These are phyloP conservation scores for Montipora cactus DNA, from an alignment of 64 coral and sea anemone species.

Conservation along the genomic window DNA sequence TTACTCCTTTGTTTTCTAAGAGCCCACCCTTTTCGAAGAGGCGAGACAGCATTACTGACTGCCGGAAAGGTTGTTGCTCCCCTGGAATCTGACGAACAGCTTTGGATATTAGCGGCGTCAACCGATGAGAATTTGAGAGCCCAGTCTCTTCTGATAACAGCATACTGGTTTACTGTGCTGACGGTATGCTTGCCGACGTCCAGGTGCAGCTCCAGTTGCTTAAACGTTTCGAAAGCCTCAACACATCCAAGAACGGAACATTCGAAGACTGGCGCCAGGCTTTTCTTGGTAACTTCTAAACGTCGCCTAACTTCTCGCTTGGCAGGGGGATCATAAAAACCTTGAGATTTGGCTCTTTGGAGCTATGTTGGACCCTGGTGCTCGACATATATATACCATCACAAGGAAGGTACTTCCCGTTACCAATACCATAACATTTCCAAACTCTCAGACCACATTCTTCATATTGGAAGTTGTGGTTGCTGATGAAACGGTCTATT, in stretches of 20 bases:
- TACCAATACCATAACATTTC: constrained; percentile 69
- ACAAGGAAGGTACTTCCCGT: constrained; percentile 43
- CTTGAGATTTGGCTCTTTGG: constrained; percentile 19
- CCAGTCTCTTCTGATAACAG: constrained; percentile 75
- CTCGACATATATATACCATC: not conserved
- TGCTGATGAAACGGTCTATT: constrained; percentile 48
- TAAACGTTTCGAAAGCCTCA: constrained; percentile 65
- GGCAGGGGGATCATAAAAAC: constrained; percentile 43
- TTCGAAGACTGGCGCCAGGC: constrained; percentile 15
- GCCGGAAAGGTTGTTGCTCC: too few relatives aligned
- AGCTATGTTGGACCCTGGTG: constrained; percentile 72
- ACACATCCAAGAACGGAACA: constrained; percentile 65
- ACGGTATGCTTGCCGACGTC: constrained; percentile 80
- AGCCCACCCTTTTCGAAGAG: constrained; percentile 61
- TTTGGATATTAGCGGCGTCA: too few relatives aligned
- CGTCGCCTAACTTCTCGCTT: constrained; percentile 23
- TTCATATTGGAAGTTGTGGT: constrained; percentile 71
- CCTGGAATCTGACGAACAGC: too few relatives aligned
- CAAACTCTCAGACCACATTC: constrained; percentile 71
- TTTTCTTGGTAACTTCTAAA: constrained; percentile 16
- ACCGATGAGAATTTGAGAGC: too few relatives aligned
- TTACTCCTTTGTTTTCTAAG: constrained; percentile 61
- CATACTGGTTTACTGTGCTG: constrained; percentile 59
- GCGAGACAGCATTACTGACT: too few relatives aligned
- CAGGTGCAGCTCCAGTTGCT: constrained; percentile 62